phyloP scores from a whole-genome alignment of 2,113 vertebrate species.

The Platysteira castanea region DNA sequence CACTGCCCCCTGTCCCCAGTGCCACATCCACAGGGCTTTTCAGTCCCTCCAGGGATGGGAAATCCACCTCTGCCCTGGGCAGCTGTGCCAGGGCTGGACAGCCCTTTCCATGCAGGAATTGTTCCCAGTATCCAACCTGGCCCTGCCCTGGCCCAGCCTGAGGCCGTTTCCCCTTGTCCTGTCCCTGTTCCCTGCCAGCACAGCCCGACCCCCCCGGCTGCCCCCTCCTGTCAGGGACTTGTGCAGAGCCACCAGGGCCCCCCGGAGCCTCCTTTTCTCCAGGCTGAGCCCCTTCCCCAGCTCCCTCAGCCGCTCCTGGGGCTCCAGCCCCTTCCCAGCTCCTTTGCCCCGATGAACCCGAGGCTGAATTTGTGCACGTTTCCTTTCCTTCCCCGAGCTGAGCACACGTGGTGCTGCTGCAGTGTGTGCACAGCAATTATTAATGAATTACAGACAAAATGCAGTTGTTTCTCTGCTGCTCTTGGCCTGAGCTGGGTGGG shows the following conservation, averaged over 20 bases:
- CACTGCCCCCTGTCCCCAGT: not conserved
- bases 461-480: rapidly evolving
- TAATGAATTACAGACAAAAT: not conserved
- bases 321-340: not conserved
- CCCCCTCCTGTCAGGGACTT: not conserved
- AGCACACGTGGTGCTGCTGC: rapidly evolving
- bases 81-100: not conserved
- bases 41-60: not conserved
- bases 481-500: rapidly evolving
- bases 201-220: not conserved
- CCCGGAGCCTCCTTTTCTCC: not conserved
- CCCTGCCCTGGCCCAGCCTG: not conserved
- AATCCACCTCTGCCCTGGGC: rapidly evolving
- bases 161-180: no score
- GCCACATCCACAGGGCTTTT: not conserved
- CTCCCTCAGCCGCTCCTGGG: not conserved
- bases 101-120: not conserved
- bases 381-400: not conserved
- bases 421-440: not conserved
- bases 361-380: not conserved
- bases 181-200: not conserved
- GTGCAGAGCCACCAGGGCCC: not conserved
- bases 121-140: rapidly evolving
- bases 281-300: not conserved
- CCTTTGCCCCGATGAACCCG: not conserved